Conservation (phyloP, 92 coral and sea anemone genomes). For the Porites divaricata region DNA sequence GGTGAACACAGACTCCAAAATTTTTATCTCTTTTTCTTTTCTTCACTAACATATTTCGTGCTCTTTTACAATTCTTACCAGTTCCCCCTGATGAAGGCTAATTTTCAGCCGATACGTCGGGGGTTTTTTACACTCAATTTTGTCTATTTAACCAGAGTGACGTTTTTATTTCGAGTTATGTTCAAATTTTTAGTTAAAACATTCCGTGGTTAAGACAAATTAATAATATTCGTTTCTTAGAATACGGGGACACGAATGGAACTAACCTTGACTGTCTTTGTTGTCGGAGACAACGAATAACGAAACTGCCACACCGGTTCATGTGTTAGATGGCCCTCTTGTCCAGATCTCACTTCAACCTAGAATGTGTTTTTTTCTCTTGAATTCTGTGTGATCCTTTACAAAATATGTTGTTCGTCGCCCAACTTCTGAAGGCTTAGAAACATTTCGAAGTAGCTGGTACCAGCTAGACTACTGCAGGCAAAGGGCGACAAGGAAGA, state of each 20-base stretch:
- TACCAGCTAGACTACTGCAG: constrained; percentile 25
- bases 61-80: no score
- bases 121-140: no score
- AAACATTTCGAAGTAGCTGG: constrained; percentile 18
- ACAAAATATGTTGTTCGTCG: constrained; percentile 1
- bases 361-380: neutral
- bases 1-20: no score
- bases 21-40: no score
- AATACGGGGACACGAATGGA: neutral
- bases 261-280: neutral
- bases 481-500: neutral
- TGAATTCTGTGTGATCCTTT: neutral
- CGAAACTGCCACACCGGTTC: neutral
- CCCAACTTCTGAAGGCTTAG: neutral
- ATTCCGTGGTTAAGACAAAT: neutral
- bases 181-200: neutral
- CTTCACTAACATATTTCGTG: no score
- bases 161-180: no score
- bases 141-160: no score
- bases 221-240: neutral
- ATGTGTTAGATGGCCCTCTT: neutral
- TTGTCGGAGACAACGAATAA: neutral
- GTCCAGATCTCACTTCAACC: neutral
- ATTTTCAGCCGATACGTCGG: no score
- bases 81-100: no score